Percentiles rank a stretch among this genome's conserved stretches.
Conservation (phyloP, 2,113 vertebrate species). For the Paramormyrops kingsleyae region DNA sequence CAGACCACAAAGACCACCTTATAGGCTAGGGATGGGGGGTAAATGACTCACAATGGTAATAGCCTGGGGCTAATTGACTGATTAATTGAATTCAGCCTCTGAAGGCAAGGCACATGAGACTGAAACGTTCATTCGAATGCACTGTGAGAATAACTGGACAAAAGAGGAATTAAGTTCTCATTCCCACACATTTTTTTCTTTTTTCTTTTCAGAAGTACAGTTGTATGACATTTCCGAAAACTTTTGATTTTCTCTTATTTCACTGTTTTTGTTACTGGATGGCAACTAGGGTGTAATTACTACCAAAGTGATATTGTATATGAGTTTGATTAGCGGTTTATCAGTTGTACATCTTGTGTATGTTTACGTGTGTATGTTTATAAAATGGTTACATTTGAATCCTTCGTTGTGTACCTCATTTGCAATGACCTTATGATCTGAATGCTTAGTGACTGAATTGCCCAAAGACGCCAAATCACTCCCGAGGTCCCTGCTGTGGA, state of each 20-base stretch:
- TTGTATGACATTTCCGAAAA: background rate
- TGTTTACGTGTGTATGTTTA: background rate
- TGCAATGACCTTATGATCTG: background rate
- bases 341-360: background rate
- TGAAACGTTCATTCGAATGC: background rate
- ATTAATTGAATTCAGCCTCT: background rate
- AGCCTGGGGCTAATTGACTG: constrained; percentile 13
- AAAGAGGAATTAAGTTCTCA: constrained; percentile 5
- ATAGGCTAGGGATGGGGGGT: background rate
- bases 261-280: background rate
- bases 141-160: background rate
- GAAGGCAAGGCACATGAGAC: background rate
- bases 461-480: background rate
- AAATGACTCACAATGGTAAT: constrained; percentile 11
- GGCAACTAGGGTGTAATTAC: background rate
- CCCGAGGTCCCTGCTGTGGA: background rate
- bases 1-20: constrained; percentile 6
- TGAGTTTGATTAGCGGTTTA: background rate
- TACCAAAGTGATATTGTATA: background rate
- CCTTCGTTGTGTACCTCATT: background rate
- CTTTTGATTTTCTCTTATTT: background rate
- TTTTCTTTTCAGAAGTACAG: background rate
- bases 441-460: background rate
- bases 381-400: background rate
- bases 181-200: background rate